Percentiles rank a stretch among this genome's conserved stretches.
Evolutionary conservation across 2,113 vertebrate species (phyloP).

Genomic region (Haemorhous mexicanus): DNA sequence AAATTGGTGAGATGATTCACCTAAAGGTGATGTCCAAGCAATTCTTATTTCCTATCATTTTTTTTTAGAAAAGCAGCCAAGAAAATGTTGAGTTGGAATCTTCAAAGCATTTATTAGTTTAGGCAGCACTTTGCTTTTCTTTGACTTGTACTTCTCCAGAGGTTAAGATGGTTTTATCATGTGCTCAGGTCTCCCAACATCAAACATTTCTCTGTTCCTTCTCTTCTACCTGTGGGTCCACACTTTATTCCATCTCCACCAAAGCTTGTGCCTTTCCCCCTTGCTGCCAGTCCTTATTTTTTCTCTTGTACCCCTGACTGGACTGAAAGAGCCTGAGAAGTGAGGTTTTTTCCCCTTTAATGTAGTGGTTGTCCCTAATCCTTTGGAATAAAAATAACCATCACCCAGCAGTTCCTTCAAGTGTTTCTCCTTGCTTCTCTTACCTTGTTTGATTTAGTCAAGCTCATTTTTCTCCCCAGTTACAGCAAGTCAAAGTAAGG

Average conservation of each 20-base stretch:
- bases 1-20: background rate
- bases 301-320: background rate
- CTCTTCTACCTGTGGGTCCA: background rate
- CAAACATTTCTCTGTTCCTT: background rate
- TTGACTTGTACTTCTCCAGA: background rate
- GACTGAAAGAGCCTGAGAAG: background rate
- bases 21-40: background rate
- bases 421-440: background rate
- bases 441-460: background rate
- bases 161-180: background rate
- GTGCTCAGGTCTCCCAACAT: background rate
- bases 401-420: background rate
- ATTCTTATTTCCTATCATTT: background rate
- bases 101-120: background rate
- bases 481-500: background rate
- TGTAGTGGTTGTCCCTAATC: background rate
- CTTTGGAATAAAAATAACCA: background rate
- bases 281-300: background rate
- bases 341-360: fast-evolving
- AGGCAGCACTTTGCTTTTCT: background rate
- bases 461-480: background rate
- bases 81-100: background rate
- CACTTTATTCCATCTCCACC: background rate
- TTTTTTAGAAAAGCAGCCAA: background rate
- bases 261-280: background rate